Conservation (phyloP, 2,888 invertebrate genomes). For the Bhutanitis thaidina region DNA sequence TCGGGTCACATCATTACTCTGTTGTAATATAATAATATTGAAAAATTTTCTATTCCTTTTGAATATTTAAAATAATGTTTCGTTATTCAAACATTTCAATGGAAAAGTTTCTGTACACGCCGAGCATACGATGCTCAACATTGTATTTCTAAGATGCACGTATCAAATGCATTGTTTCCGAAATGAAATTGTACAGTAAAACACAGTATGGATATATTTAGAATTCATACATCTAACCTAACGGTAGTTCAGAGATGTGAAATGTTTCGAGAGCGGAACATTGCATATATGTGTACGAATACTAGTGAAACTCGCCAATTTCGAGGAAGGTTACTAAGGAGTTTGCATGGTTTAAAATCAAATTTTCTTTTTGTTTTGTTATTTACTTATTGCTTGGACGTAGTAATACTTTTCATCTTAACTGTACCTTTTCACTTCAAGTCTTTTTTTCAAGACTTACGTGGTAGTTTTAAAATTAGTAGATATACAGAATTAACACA, state of each 20-base stretch:
- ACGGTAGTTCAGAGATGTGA: constrained; percentile 2
- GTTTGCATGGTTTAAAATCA: no score
- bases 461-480: no score
- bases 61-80: constrained; percentile 1
- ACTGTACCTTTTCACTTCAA: no score
- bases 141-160: constrained; percentile 12
- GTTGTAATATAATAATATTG: no score
- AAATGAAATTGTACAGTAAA: constrained; percentile 19
- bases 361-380: no score
- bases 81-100: constrained; percentile 14
- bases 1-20: no score
- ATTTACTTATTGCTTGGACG: no score
- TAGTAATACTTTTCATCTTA: no score
- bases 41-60: not conserved
- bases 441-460: no score
- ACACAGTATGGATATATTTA: constrained; percentile 6
- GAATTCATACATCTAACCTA: not conserved
- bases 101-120: constrained; percentile 4
- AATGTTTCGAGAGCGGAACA: not conserved
- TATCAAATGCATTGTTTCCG: constrained; percentile 19
- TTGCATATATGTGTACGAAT: not conserved
- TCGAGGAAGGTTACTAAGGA: no score
- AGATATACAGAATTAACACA: no score
- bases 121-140: constrained; percentile 1
- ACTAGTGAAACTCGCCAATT: no score